phyloP scores from a whole-genome alignment of 2,888 invertebrate genomes.

The Argyresthia albistria region DNA sequence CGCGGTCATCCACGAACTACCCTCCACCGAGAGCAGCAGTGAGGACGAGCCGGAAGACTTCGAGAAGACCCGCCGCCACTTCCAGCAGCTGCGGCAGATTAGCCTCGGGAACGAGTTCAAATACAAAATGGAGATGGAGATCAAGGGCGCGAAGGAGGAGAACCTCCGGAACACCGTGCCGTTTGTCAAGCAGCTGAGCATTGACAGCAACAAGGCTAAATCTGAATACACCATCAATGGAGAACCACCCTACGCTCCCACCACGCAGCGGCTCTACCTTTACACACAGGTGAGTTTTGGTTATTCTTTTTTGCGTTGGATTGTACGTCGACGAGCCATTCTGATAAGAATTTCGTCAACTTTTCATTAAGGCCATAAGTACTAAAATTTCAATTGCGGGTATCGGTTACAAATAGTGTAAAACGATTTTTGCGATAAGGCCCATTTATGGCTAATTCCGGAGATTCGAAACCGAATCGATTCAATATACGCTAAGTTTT shows the following conservation, averaged over 20 bases:
- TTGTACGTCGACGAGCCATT: too few species aligned
- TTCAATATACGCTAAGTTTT: background rate
- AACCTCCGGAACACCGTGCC: conserved; percentile 74
- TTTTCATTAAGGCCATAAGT: too few species aligned
- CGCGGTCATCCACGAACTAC: conserved; percentile 53
- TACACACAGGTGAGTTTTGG: conserved; percentile 48
- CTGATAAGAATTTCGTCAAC: too few species aligned
- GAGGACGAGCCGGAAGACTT: conserved; percentile 70
- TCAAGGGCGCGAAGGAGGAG: conserved; percentile 70
- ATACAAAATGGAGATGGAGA: conserved; percentile 77
- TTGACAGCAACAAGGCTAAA: conserved; percentile 72
- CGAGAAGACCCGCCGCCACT: conserved; percentile 70
- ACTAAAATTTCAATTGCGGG: background rate
- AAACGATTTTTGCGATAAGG: background rate
- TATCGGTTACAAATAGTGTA: background rate
- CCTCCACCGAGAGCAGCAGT: conserved; percentile 58
- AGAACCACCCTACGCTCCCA: conserved; percentile 60
- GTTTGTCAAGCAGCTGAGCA: conserved; percentile 73
- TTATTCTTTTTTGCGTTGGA: too few species aligned
- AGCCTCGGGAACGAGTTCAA: conserved; percentile 76
- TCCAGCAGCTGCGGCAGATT: conserved; percentile 74
- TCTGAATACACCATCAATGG: conserved; percentile 52
- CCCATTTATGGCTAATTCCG: background rate
- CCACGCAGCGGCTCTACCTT: conserved; percentile 65
- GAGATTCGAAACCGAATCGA: background rate